Evolutionary conservation across 2,113 vertebrate genomes (phyloP).

Genomic region (Marmota monax): DNA sequence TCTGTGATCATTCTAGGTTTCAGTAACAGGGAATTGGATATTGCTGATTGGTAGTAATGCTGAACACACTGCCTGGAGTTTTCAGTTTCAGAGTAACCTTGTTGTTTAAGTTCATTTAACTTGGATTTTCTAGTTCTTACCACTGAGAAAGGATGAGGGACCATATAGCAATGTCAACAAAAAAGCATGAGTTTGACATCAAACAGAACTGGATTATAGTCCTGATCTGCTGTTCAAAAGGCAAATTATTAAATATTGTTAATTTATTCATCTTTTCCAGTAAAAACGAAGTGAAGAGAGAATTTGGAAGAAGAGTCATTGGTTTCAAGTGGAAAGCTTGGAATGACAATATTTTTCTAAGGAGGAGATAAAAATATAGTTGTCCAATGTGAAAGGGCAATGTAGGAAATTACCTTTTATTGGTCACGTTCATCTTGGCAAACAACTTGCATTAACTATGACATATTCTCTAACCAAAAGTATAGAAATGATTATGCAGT

Average conservation of each 20-base stretch:
- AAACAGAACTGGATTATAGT: not conserved
- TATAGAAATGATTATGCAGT: not conserved
- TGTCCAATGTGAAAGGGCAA: not conserved
- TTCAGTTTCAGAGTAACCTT: not conserved
- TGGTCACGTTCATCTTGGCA: not conserved
- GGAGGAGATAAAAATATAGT: not conserved
- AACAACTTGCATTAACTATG: not conserved
- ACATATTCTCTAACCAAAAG: not conserved
- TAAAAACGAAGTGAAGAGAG: not conserved
- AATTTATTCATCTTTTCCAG: not conserved
- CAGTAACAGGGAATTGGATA: not conserved
- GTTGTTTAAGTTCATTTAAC: not conserved
- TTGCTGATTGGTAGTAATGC: not conserved
- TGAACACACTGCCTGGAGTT: not conserved
- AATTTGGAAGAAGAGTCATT: not conserved
- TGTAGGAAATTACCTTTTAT: not conserved
- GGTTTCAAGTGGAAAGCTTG: not conserved
- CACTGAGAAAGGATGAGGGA: not conserved
- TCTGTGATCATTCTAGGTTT: not conserved
- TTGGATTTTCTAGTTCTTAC: not conserved
- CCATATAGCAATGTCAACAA: not conserved
- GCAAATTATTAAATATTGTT: not conserved
- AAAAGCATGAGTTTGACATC: not conserved
- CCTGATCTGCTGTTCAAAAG: not conserved
- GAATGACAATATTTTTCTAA: not conserved